Conservation (phyloP, 1,140 invertebrate species). For the Drosophila punjabiensis region DNA sequence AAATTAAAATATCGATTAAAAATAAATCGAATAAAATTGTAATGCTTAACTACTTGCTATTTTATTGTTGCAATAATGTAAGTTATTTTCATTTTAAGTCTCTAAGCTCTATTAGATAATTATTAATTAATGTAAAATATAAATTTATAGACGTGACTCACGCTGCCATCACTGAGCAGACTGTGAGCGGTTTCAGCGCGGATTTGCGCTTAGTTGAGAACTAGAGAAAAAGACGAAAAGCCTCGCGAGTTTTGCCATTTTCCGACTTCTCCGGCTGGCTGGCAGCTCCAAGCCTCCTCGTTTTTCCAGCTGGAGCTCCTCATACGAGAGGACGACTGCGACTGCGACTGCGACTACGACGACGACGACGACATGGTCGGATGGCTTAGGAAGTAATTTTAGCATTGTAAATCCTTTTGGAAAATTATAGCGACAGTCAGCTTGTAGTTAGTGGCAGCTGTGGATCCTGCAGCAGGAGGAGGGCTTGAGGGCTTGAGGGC, state of each 20-base stretch:
- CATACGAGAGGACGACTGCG: slow-evolving; percentile 48
- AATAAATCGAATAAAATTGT: too few relatives aligned
- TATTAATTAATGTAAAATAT: background rate
- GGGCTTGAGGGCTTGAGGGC: too few relatives aligned
- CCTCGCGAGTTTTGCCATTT: slow-evolving; percentile 40
- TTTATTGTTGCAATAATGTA: too few relatives aligned
- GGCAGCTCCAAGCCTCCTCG: background rate
- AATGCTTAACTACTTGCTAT: too few relatives aligned
- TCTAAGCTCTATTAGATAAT: background rate
- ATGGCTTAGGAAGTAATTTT: slow-evolving; percentile 83
- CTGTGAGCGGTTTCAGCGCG: slow-evolving; percentile 56
- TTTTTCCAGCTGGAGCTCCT: slow-evolving; percentile 23
- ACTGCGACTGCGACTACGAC: slow-evolving; percentile 38
- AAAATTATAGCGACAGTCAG: slow-evolving; percentile 83
- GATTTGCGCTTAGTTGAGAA: slow-evolving; percentile 74
- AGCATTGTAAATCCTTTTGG: slow-evolving; percentile 81
- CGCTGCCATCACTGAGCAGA: slow-evolving; percentile 7
- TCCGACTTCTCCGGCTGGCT: slow-evolving; percentile 28
- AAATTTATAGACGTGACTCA: background rate
- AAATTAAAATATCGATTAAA: too few relatives aligned
- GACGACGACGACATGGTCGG: slow-evolving; percentile 69
- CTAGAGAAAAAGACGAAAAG: slow-evolving; percentile 49
- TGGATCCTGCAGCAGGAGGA: background rate
- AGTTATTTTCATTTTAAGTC: too few relatives aligned
- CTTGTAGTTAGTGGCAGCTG: slow-evolving; percentile 79